Base-by-base conservation (phyloP, 2,797 vertebrate species). In the Pseudochirops corinnae region DNA sequence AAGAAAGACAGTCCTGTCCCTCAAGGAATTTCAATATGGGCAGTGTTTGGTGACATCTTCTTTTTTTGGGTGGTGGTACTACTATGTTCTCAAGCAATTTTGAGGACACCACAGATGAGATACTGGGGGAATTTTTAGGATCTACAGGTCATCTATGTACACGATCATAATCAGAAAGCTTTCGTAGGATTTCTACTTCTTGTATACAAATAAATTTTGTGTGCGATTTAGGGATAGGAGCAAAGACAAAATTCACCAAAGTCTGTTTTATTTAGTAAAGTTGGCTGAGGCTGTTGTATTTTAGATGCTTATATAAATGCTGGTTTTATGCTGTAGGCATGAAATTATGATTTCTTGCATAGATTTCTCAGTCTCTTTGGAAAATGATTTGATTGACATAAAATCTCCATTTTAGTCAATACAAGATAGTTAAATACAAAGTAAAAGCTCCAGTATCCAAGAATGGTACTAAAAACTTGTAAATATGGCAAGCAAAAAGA, bases 401-500 rank as follows among this genome's bases (percentile, higher is more conserved):
- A 46, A 96, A 57, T 94, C 95, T 96, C 46, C 92, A 39, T 62
- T 56, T 94, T 96, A 93, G 95, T 67, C 28, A 94, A 82, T 93
- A 82, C 53, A 94, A 94, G 95, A 90, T 96, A 13, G 56, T 95
- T 91, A 94, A 95, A 93, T 95, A n/a, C 94, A 93, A 11, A 93
- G 26, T 90, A 56, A 90, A 93, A 29, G 18, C 28, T 90, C 31
- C 91, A 33, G 4, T 13, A 91, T 52, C 57, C n/a, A 91, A 87
- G 74, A 92, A 55, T 39, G 7, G 82, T 74, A 62, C 39, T 82
- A 26, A 28, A 93, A 67, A 10, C 2, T 26, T 50, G 55, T 46
- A 26, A 82, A 82, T 4, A 82, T 82, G 74, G 39, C 74, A 82
- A 82, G 18, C 18, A 82, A 46, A 82, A 82, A 82, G 18, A 82